Evolutionary conservation across 2,797 vertebrate genomes (phyloP), one percentile per base, ranked within the genome.

Genomic region (Alfaro cultratus): DNA sequence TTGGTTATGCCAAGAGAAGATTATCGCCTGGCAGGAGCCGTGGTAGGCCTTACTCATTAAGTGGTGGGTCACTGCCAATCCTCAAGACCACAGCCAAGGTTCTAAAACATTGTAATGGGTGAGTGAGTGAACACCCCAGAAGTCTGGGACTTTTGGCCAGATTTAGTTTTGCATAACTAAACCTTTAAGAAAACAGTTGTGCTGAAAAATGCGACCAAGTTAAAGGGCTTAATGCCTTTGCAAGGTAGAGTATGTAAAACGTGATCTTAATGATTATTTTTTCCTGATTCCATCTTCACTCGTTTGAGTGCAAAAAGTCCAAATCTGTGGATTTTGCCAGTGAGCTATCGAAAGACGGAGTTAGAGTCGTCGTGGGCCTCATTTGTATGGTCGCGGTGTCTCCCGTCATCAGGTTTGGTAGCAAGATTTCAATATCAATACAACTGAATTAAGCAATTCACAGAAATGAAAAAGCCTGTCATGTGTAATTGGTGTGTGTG

Each of bases 1-100:
- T 94, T 84, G 88, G 90, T 93, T 91, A 93, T 93, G 93, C 92
- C 89, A 93, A 93, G 85, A 91, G 84, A 92, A 94, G 93, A 95
- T 95, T 94, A 95, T 93, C 60, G 88, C 77, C 93, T 95, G 94
- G 94, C 92, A 89, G 83, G 88, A 88, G 90, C 89, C 86, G 92
- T 87, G 86, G 83, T 89, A 80, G 92, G 91, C 91, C 90, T 91
- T 91, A 92, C 90, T 94, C 93, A 94, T 94, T 94, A 94, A 94
- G 92, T 90, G 89, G 87, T 91, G 93, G 90, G 92, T 86, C 88
- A 90, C 77, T 93, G 94, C 94, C 94, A 94, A 90, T 93, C 88
- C 88, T 93, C 89, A 83, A 86, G 86, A 87, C 82, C 72, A 76
- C 76, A 92, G 94, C 94, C 95, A 95, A 94, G 85, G 90, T 91